These are phyloP conservation scores for Scaptomyza parva DNA, from an alignment of 2,888 invertebrate species.

Conservation along the genomic window DNA sequence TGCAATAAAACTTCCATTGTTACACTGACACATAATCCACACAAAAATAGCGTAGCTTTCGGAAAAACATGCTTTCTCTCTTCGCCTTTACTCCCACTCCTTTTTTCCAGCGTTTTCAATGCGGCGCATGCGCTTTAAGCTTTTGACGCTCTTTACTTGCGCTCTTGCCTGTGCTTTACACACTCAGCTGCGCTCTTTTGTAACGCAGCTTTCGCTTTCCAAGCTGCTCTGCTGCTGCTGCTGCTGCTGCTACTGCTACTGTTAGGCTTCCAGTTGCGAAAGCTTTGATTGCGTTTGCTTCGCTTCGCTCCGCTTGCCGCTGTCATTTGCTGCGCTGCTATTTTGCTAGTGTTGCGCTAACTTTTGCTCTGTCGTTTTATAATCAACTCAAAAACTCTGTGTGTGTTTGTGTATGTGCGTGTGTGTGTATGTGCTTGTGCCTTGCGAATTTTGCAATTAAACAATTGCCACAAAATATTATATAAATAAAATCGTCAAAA, in stretches of 20 bases:
- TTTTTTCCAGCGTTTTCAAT: slow-evolving; percentile 57
- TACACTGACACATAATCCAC: slow-evolving; percentile 82
- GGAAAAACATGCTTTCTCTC: too few relatives aligned
- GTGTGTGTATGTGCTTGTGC: slow-evolving; percentile 22
- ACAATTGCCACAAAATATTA: slow-evolving; percentile 33
- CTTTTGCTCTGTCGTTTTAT: slow-evolving; percentile 83
- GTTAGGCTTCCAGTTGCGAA: slow-evolving; percentile 56
- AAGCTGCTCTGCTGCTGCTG: slow-evolving; percentile 34
- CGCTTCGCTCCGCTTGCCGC: slow-evolving; percentile 66
- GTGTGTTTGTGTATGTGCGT: slow-evolving; percentile 31
- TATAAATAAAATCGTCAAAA: slow-evolving; percentile 22
- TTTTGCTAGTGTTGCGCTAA: slow-evolving; percentile 83
- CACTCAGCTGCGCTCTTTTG: slow-evolving; percentile 15
- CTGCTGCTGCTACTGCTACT: slow-evolving; percentile 34
- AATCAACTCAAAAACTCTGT: slow-evolving; percentile 66
- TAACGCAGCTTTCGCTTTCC: slow-evolving; percentile 51
- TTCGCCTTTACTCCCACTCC: slow-evolving; percentile 10
- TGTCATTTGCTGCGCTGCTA: slow-evolving; percentile 68
- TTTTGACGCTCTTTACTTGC: slow-evolving; percentile 27
- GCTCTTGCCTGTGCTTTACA: slow-evolving; percentile 14
- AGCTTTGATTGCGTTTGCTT: slow-evolving; percentile 60
- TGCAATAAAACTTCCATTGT: slow-evolving; percentile 80
- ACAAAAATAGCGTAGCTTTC: slow-evolving; percentile 3
- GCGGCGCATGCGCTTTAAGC: slow-evolving; percentile 74
- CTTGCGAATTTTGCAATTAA: slow-evolving; percentile 26